Base-by-base conservation (phyloP, 1,140 invertebrate species). In the Lepeophtheirus salmonis region DNA sequence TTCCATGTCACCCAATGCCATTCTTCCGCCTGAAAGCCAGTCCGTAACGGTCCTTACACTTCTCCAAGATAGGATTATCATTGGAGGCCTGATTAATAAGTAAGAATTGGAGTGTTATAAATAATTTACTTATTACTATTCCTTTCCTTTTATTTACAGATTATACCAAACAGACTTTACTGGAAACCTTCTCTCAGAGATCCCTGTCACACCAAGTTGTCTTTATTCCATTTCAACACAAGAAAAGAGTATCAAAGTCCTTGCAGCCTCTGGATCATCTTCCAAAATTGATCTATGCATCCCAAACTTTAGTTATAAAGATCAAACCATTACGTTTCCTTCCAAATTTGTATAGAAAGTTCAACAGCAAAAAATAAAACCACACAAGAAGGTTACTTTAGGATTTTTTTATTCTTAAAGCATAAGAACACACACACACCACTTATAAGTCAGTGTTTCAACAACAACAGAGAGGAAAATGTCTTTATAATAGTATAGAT, bases 1-100 rank as follows among this genome's bases (percentile, higher is more conserved):
- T 2, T 83, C 83, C 0, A 73, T 89, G 65, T 79, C 84, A 61
- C 56, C 22, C 2, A 54, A 54, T 20, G 52, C n/a, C n/a, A 20
- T 24, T 3, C 52, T 54, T 12, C 52, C 52, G 2, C 52, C 52
- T 14, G 52, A 54, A 14, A 20, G 21, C 1, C 14, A 18, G 14
- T 20, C 18, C 17, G 52, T 54, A 20, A 20, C 20, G 2, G 52
- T 21, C 2, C 20, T 54, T n/a, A 18, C 14, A 20, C 20, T 54
- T 17, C 52, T 21, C 2, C 14, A 24, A 2, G 52, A 54, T 13
- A 20, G 52, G 4, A 24, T 54, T 20, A n/a, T 54, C 52, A 54
- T 54, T 13, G 52, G 52, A 3, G 52, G 52, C 2, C 52, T 21
- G 3, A 23, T 54, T n/a, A 54, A 54, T 24, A 54, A 21, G 52